A percentile compares a stretch with the other conserved stretches of the same genome.
phyloP scores from a whole-genome alignment of 2,888 invertebrate genomes.

The Eupithecia dodoneata region DNA sequence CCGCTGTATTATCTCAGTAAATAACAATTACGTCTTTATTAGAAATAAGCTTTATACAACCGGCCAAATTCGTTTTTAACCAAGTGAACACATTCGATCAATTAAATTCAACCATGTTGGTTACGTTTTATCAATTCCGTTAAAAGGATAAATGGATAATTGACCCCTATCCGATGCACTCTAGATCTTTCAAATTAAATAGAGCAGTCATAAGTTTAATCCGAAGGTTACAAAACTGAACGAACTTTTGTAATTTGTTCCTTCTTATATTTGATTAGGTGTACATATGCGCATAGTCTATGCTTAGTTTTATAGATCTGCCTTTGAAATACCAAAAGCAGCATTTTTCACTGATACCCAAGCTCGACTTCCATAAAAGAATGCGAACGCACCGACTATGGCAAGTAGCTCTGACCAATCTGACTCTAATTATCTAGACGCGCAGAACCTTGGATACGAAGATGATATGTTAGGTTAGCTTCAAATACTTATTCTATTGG shows the following conservation, averaged over 20 bases:
- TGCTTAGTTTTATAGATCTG: constrained; percentile 25
- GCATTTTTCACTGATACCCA: constrained; percentile 78
- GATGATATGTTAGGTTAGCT: constrained; percentile 45
- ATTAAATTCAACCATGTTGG: constrained; percentile 80
- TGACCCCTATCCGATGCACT: constrained; percentile 80
- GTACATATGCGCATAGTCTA: background rate
- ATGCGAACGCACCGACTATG: constrained; percentile 75
- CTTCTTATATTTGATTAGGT: background rate
- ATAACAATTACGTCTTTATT: constrained; percentile 50
- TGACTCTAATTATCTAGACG: constrained; percentile 74
- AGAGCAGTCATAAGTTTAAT: constrained; percentile 68
- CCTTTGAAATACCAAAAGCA: constrained; percentile 67
- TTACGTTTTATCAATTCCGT: constrained; percentile 83
- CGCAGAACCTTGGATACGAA: constrained; percentile 69
- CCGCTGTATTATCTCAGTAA: constrained; percentile 46
- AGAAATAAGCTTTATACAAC: constrained; percentile 57
- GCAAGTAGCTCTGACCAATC: constrained; percentile 68
- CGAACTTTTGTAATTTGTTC: background rate
- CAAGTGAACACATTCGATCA: constrained; percentile 72
- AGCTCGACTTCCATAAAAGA: constrained; percentile 73
- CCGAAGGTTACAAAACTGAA: constrained; percentile 20
- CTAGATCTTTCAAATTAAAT: constrained; percentile 77
- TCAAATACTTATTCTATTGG: constrained; percentile 39
- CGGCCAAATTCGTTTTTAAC: constrained; percentile 74
- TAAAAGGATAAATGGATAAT: constrained; percentile 84